Evolutionary conservation across 2,113 vertebrate species (phyloP), one percentile per base, ranked within the genome.

Genomic region (Saccopteryx bilineata): DNA sequence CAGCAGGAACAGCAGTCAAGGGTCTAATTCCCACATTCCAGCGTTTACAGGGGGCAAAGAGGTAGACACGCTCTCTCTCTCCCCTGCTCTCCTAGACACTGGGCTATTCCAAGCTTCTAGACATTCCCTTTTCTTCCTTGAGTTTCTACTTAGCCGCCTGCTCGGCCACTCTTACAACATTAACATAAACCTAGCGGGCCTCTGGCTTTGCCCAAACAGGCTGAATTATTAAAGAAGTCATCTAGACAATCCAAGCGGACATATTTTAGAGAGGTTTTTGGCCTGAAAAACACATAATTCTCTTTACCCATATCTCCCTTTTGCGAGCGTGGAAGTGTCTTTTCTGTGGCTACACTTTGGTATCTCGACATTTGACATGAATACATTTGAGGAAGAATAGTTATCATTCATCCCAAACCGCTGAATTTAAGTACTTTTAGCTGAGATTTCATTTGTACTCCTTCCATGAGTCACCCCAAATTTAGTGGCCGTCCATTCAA

Each of bases 11-110:
- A 0, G 61, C 48, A 0, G 60, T 21, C 46, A 11, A 66, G 56
- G 31, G 6, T 61, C 50, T 33, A 23, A 31, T 23, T 48, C 17
- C 56, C 48, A 24, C 4, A 5, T 26, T 39, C 10, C 28, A 8
- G 39, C 13, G 9, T 72, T 46, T 23, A 31, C 2, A 65, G 4
- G 18, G 50, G 54, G 75, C 84, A 46, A 5, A 52, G 63, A 81
- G 48, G 39, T 5, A 2, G 6, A 7, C 0, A 0, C 6, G 5
- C 33, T 18, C n/a, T 26, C 28, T 52, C 7, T 13, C 39, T 6
- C 18, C 39, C 26, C 10, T 3, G 50, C 23, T 75, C 23, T 82
- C 46, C 33, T 46, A 12, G 19, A 54, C 54, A 24, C 65, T 8
- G 24, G 50, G 26, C 28, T 33, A 18, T 31, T 39, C 7, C 83